Base-by-base conservation (phyloP, 2,888 invertebrate genomes). In the Unio pictorum region DNA sequence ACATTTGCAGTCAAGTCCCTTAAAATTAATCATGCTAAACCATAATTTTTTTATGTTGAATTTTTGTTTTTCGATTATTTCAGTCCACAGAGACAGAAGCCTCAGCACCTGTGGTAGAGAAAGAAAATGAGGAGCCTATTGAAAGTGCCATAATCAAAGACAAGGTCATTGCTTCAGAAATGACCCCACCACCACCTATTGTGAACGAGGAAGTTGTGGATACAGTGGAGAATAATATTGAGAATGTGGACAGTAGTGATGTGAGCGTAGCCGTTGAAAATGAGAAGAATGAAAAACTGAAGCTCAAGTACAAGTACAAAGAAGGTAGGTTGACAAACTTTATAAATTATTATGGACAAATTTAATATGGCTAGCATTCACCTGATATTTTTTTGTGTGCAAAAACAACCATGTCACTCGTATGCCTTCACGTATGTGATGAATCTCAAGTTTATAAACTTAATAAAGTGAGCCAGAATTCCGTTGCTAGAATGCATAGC, bases 281-380 rank as follows among this genome's bases (percentile, higher is more conserved):
- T 18, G 68, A 72, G 5, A 62, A 62, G n/a, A 69, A 68, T 54
- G 55, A 64, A 23, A 65, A 45, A 5, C 63, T 55, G 6, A 72
- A 72, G 69, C 71, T 80, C 20, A 79, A 78, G 74, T 85, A 84
- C 69, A 81, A 74, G 64, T 85, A 85, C 65, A 78, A 81, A 56
- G 81, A 84, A 81, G 84, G 85, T 85, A 75, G 20, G 73, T n/a
- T 57, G 30, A 26, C 61, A 17, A 26, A 55, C 17, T 8, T 45
- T 8, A 7, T 11, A 45, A 45, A 45, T 45, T 45, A 8, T 45
- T 8, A 8, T 11, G 11, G 8, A 45, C 8, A 45, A 45, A 45
- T 45, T 30, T 45, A 45, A 45, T 45, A 45, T 45, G 34, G 34
- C 34, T 8, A 45, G 34, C 8, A 8, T 45, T 7, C 11, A 11